Base-by-base conservation (phyloP, 2,888 invertebrate species). In the Horisme vitalbata region DNA sequence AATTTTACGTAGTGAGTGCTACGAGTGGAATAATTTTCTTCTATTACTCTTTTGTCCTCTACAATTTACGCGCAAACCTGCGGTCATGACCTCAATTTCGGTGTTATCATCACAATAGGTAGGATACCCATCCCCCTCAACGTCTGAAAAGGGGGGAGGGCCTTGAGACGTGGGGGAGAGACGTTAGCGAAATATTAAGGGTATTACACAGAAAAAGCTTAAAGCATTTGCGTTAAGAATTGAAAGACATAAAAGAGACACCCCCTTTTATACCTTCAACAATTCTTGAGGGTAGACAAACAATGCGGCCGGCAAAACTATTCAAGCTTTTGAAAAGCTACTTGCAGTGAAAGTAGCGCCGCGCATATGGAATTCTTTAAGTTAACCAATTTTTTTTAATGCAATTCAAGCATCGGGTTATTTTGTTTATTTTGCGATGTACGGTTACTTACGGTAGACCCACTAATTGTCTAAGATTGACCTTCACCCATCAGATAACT, bases 101-200 rank as follows among this genome's bases (percentile, higher is more conserved):
- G 30, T 9, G 45, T 31, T 34, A 37, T 36, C 43, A 48, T 48
- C 39, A 52, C 48, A 51, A 51, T 48, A 52, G 46, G 47, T 43
- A 49, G 49, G 45, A 51, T 53, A 38, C 37, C 33, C 65, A 66
- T 62, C 43, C 48, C 60, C 48, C 53, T 50, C 52, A 51, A 37
- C 50, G 45, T 45, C 55, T 68, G 68, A 75, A 74, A 68, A 58
- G 57, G 56, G 59, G 61, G 12, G 68, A n/a, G n/a, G n/a, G n/a
- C n/a, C n/a, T n/a, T n/a, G n/a, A n/a, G n/a, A n/a, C n/a, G n/a
- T n/a, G n/a, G n/a, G n/a, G n/a, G n/a, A n/a, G n/a, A n/a, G n/a
- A n/a, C n/a, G 61, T 68, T 73, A 65, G 60, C 70, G 63, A 73
- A 76, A 77, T 76, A 79, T 76, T 72, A 71, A 69, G 68, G 70